Evolutionary conservation across 2,888 invertebrate genomes (phyloP).

Genomic region (Falcaria lacertinaria): DNA sequence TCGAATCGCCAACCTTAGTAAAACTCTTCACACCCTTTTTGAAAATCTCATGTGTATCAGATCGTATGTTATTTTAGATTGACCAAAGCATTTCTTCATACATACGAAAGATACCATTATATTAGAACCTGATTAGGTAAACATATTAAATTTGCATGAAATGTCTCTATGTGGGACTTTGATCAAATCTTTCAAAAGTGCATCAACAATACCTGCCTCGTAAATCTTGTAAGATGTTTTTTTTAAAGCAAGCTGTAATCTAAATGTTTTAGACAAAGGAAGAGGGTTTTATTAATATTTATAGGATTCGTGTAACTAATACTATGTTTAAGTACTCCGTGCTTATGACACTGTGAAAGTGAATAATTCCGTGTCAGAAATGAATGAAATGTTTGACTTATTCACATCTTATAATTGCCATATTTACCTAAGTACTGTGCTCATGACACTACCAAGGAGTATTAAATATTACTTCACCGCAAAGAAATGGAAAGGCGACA

Average conservation of each 20-base stretch:
- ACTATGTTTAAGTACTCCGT: no score
- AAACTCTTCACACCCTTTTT: no score
- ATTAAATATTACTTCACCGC: conserved; percentile 4
- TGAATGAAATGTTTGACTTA: background rate
- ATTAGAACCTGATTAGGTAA: background rate
- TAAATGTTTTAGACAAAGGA: no score
- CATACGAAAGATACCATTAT: no score
- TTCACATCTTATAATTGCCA: background rate
- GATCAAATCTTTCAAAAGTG: background rate
- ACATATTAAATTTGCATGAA: background rate
- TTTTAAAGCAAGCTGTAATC: no score
- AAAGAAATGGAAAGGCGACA: conserved; percentile 22
- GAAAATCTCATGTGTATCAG: no score
- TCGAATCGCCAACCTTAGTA: no score
- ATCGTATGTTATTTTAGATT: no score
- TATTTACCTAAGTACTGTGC: background rate
- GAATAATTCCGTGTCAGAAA: background rate
- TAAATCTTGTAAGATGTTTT: background rate
- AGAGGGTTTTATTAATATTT: no score
- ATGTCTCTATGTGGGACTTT: background rate
- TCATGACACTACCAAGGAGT: background rate
- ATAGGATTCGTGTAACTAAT: no score
- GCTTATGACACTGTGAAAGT: no score
- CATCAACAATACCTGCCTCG: background rate
- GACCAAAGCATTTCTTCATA: no score